Evolutionary conservation across 1,140 invertebrate species (phyloP).

Genomic region (Hycleus phaleratus): DNA sequence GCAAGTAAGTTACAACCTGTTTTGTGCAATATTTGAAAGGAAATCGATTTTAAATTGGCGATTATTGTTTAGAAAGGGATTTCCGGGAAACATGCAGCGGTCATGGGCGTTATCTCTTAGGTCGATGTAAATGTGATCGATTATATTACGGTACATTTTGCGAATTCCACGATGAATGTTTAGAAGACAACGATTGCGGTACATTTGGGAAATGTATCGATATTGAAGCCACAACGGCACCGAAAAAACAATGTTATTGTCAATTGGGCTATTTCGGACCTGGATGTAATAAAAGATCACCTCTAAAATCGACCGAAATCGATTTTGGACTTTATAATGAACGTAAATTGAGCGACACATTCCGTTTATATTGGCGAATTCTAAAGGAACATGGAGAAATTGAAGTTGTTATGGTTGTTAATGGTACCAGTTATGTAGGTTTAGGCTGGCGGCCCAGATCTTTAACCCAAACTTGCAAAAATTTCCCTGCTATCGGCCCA

Average conservation of each 20-base stretch:
- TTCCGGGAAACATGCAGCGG: constrained; percentile 77
- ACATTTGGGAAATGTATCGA: constrained; percentile 77
- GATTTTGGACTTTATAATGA: constrained; percentile 61
- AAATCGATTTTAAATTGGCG: neutral
- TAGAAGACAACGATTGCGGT: constrained; percentile 74
- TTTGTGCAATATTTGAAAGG: neutral
- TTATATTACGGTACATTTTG: constrained; percentile 73
- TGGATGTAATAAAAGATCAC: constrained; percentile 66
- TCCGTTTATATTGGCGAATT: constrained; percentile 75
- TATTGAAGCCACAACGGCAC: constrained; percentile 67
- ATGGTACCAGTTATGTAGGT: constrained; percentile 78
- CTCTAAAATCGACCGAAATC: constrained; percentile 54
- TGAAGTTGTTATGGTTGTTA: constrained; percentile 75
- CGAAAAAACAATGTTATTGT: constrained; percentile 82
- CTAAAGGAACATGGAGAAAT: constrained; percentile 72
- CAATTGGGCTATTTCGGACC: constrained; percentile 77
- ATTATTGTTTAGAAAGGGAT: constrained; percentile 48
- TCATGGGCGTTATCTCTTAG: constrained; percentile 68
- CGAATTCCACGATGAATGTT: constrained; percentile 80
- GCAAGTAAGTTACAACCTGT: constrained; percentile 48
- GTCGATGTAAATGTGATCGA: constrained; percentile 73
- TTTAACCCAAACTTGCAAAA: constrained; percentile 64
- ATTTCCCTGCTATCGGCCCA: constrained; percentile 59
- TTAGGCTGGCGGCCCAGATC: constrained; percentile 72
- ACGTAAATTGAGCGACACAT: constrained; percentile 61